Conservation (phyloP, 2,797 vertebrate genomes). For the Glossophaga mutica region DNA sequence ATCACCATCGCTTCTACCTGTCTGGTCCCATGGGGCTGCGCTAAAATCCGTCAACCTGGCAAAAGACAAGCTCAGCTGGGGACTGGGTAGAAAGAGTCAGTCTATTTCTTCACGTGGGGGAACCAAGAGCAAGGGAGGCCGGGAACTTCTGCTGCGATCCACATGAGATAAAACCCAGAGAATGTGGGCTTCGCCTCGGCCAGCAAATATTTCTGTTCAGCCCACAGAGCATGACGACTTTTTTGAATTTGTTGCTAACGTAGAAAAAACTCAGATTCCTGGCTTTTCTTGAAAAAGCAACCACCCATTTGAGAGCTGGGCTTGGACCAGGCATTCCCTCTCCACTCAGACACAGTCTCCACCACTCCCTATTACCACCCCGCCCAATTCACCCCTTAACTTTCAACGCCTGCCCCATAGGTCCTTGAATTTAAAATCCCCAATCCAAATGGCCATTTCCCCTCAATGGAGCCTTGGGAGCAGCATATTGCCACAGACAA, state of each 20-base stretch:
- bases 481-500: constrained; percentile 15
- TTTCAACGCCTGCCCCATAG: neutral
- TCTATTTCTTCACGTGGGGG: neutral
- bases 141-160: neutral
- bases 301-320: neutral
- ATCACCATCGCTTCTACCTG: neutral
- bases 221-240: neutral
- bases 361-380: neutral
- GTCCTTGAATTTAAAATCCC: neutral
- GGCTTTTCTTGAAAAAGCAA: neutral
- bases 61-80: neutral
- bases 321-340: neutral
- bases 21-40: neutral
- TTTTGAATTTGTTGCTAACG: neutral
- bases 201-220: neutral
- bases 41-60: neutral
- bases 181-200: neutral
- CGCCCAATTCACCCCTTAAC: neutral
- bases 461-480: neutral
- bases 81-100: neutral
- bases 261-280: neutral
- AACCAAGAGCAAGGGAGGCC: neutral
- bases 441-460: neutral
- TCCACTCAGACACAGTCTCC: neutral
- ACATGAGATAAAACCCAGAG: neutral